A percentile compares a stretch with the other conserved stretches of the same genome.
These are phyloP conservation scores for Paracentrotus lividus DNA, from an alignment of 53 echinoderm and acorn worm species.

Conservation along the genomic window DNA sequence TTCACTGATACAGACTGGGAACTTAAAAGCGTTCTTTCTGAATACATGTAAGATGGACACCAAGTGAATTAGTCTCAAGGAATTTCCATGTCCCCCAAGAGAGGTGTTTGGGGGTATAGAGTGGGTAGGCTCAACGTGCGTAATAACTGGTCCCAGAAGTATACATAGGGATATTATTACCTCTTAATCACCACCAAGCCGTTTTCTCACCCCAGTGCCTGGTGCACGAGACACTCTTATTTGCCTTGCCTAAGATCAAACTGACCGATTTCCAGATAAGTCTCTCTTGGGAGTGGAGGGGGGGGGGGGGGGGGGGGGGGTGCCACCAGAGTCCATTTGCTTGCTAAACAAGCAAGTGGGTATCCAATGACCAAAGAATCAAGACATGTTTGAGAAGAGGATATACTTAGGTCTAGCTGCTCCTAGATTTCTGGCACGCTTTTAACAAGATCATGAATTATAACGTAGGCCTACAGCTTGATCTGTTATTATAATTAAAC, in stretches of 20 bases:
- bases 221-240: not conserved
- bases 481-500: no score
- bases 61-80: not conserved
- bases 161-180: slow-evolving; percentile 14
- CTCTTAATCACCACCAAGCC: slow-evolving; percentile 26
- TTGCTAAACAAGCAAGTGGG: not conserved
- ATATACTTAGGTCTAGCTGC: no score
- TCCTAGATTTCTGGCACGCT: no score
- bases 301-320: not conserved
- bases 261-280: not conserved
- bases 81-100: not conserved
- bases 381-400: not conserved
- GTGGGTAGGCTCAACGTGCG: not conserved
- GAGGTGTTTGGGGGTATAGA: not conserved
- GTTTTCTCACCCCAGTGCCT: not conserved
- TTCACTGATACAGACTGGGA: not conserved
- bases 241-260: not conserved
- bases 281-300: not conserved
- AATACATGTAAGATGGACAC: not conserved
- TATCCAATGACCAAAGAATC: not conserved
- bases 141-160: slow-evolving; percentile 20
- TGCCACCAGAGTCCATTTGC: not conserved
- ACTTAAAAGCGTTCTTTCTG: not conserved
- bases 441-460: no score
- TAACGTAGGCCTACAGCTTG: no score